Evolutionary conservation across 2,888 invertebrate species (phyloP).

Genomic region (Branchellion lobata): DNA sequence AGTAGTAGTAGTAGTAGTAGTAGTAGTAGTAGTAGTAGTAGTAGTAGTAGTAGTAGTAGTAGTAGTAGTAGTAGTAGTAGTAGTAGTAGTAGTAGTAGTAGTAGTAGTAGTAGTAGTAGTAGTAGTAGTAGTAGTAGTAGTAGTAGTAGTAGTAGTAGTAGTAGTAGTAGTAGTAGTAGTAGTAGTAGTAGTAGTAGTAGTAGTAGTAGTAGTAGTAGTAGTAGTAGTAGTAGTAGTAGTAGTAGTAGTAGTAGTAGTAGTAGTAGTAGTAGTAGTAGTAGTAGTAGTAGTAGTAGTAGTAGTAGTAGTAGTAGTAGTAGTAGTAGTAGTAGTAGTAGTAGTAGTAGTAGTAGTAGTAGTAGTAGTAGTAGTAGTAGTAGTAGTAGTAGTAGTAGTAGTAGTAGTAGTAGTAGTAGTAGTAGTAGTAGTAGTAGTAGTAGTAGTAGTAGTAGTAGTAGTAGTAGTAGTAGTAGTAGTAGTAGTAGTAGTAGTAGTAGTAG

Average conservation of each 20-base stretch:
- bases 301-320: not conserved
- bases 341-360: slow-evolving; percentile 46
- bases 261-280: slow-evolving; percentile 45
- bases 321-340: slow-evolving; percentile 6
- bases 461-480: slow-evolving; percentile 36
- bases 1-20: slow-evolving; percentile 44
- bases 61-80: slow-evolving; percentile 42
- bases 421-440: slow-evolving; percentile 13
- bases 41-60: not conserved
- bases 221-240: not conserved
- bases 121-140: not conserved
- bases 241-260: slow-evolving; percentile 42
- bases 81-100: slow-evolving; percentile 45
- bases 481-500: slow-evolving; percentile 36
- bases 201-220: slow-evolving; percentile 21
- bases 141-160: slow-evolving; percentile 6
- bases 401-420: slow-evolving; percentile 13
- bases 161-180: slow-evolving; percentile 46
- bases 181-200: slow-evolving; percentile 44
- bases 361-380: slow-evolving; percentile 41
- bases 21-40: slow-evolving; percentile 21
- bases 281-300: slow-evolving; percentile 40
- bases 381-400: slow-evolving; percentile 11
- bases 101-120: slow-evolving; percentile 40
- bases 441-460: slow-evolving; percentile 24